Evolutionary conservation across 37 sponge, comb jelly and placozoan genomes (phyloP).

Genomic region (Cladorhizidae sp.): DNA sequence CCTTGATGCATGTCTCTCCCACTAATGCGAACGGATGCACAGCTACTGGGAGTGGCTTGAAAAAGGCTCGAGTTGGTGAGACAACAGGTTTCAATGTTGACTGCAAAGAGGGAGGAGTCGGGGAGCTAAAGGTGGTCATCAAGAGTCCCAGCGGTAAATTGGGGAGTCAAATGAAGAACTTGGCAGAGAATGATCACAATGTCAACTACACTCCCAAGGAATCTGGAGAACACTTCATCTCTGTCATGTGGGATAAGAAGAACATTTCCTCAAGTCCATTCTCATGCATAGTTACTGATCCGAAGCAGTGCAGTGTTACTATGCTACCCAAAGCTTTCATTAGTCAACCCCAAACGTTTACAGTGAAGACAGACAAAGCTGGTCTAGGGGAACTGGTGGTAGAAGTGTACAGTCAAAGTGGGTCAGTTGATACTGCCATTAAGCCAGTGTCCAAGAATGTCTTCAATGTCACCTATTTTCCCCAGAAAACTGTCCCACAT

Average conservation of each 20-base stretch:
- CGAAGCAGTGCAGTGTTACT: conserved; percentile 22
- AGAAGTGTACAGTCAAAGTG: conserved; percentile 14
- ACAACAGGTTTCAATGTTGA: conserved; percentile 40
- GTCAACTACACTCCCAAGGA: conserved; percentile 56
- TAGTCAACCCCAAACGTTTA: conserved; percentile 37
- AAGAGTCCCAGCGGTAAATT: conserved; percentile 3
- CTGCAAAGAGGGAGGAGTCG: conserved; percentile 47
- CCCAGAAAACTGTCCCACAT: conserved; percentile 36
- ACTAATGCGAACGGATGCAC: conserved; percentile 31
- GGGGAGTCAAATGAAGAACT: conserved; percentile 25
- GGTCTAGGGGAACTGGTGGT: conserved; percentile 59
- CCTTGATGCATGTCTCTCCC: conserved; percentile 41
- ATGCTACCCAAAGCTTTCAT: conserved; percentile 48
- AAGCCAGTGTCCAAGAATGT: neutral
- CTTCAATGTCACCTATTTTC: conserved; percentile 52
- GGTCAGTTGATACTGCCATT: conserved; percentile 28
- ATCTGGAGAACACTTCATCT: conserved; percentile 18
- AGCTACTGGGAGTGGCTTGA: conserved; percentile 17
- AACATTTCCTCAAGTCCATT: conserved; percentile 43
- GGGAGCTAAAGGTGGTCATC: conserved; percentile 27
- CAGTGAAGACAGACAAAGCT: conserved; percentile 37
- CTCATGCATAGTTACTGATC: conserved; percentile 46
- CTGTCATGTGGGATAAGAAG: conserved; percentile 2
- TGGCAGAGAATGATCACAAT: neutral
- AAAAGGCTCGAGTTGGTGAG: conserved; percentile 32